Evolutionary conservation across 2,113 vertebrate species (phyloP).

Genomic region (Mesembrinibis cayennensis): DNA sequence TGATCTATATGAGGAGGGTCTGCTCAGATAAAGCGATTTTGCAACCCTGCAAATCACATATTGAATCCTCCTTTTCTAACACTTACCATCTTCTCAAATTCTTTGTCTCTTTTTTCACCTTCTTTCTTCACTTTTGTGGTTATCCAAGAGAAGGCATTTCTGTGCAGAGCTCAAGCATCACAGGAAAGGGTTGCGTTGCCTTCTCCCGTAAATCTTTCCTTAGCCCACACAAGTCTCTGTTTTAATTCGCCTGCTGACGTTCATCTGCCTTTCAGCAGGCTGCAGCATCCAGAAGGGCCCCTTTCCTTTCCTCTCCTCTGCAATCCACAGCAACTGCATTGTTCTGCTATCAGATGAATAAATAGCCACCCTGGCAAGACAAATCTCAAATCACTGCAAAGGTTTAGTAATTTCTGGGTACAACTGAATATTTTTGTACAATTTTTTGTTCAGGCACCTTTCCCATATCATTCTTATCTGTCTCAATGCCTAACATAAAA

Average conservation of each 20-base stretch:
- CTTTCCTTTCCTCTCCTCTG: neutral
- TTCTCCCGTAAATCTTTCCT: neutral
- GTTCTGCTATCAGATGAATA: neutral
- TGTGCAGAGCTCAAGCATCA: neutral
- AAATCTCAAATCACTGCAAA: neutral
- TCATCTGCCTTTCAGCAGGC: neutral
- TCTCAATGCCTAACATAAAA: neutral
- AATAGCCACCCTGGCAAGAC: neutral
- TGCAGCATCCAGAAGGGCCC: neutral
- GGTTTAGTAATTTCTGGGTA: neutral
- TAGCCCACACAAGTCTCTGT: neutral
- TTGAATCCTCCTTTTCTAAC: neutral
- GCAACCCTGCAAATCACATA: neutral
- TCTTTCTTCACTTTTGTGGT: neutral
- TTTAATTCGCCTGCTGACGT: neutral
- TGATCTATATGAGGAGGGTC: neutral
- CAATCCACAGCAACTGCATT: neutral
- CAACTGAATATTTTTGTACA: neutral
- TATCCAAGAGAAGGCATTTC: neutral
- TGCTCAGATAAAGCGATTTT: neutral
- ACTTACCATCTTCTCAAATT: neutral
- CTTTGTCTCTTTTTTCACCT: neutral
- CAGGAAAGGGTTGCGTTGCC: neutral
- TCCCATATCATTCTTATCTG: neutral
- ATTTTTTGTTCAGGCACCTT: neutral